These are phyloP conservation scores for Schizopygopsis malacanthus DNA, from an alignment of 2,797 vertebrate genomes.

Conservation along the genomic window DNA sequence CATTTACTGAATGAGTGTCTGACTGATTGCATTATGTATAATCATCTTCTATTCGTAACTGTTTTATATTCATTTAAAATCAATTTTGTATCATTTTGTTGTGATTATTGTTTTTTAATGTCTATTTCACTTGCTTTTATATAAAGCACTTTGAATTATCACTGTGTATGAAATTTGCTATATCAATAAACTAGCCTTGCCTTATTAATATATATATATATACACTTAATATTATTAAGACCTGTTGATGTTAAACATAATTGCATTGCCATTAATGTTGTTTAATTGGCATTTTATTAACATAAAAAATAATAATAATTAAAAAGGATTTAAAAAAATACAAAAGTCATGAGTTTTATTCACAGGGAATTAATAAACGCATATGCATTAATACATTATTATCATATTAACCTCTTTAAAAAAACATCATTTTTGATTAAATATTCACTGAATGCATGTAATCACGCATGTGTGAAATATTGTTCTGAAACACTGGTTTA, in stretches of 20 bases:
- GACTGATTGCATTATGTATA: too few relatives aligned
- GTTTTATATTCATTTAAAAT: too few relatives aligned
- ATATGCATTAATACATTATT: not conserved
- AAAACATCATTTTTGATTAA: not conserved
- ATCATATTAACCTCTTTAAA: not conserved
- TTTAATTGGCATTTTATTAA: not conserved
- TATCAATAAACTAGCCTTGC: too few relatives aligned
- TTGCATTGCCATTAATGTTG: not conserved
- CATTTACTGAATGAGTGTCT: too few relatives aligned
- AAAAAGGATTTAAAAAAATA: not conserved
- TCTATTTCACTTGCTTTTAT: too few relatives aligned
- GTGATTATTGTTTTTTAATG: too few relatives aligned
- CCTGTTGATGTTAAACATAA: not conserved
- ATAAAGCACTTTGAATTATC: too few relatives aligned
- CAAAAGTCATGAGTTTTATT: not conserved
- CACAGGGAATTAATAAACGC: not conserved
- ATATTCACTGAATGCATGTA: not conserved
- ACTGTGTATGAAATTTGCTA: too few relatives aligned
- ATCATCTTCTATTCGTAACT: too few relatives aligned
- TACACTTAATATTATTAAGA: too few relatives aligned
- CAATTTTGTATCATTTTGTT: too few relatives aligned
- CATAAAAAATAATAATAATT: not conserved
- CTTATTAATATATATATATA: too few relatives aligned
- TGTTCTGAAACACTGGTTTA: not conserved
- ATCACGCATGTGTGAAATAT: not conserved